Percentiles rank a stretch among this genome's conserved stretches.
phyloP scores from a whole-genome alignment of 2,888 invertebrate genomes.

The Drosophila flavopinicola region DNA sequence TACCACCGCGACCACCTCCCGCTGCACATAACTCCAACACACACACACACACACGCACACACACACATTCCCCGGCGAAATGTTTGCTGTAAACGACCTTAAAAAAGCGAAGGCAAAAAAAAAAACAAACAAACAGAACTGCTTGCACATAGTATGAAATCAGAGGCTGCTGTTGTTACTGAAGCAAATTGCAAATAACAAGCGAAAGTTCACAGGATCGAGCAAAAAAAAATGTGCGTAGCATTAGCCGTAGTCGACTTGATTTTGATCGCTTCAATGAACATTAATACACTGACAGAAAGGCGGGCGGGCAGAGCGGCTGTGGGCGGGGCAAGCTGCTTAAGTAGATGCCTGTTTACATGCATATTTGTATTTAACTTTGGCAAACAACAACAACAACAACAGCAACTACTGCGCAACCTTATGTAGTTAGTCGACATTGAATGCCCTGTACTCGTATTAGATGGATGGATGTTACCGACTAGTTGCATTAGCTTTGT shows the following conservation, averaged over 20 bases:
- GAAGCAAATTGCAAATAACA: slow-evolving; percentile 77
- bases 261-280: slow-evolving; percentile 81
- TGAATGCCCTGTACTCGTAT: slow-evolving; percentile 24
- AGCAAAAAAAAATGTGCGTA: slow-evolving; percentile 66
- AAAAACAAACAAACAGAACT: slow-evolving; percentile 71
- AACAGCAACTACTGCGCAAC: slow-evolving; percentile 29
- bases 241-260: slow-evolving; percentile 79
- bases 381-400: slow-evolving; percentile 35
- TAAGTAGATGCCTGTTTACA: slow-evolving; percentile 78
- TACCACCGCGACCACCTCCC: neutral
- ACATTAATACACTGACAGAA: slow-evolving; percentile 72
- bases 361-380: slow-evolving; percentile 77
- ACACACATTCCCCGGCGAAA: slow-evolving; percentile 42
- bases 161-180: slow-evolving; percentile 55
- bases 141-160: slow-evolving; percentile 63
- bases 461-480: neutral
- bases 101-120: slow-evolving; percentile 62
- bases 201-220: slow-evolving; percentile 68
- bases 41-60: too few relatives aligned
- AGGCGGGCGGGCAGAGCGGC: neutral
- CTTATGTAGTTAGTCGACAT: slow-evolving; percentile 46
- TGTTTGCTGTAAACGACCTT: slow-evolving; percentile 79
- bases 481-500: too few relatives aligned
- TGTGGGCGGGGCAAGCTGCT: slow-evolving; percentile 51
- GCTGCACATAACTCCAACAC: neutral